Evolutionary conservation across 2,113 vertebrate species (phyloP), one percentile per base, ranked within the genome.

Genomic region (Haemorhous mexicanus): DNA sequence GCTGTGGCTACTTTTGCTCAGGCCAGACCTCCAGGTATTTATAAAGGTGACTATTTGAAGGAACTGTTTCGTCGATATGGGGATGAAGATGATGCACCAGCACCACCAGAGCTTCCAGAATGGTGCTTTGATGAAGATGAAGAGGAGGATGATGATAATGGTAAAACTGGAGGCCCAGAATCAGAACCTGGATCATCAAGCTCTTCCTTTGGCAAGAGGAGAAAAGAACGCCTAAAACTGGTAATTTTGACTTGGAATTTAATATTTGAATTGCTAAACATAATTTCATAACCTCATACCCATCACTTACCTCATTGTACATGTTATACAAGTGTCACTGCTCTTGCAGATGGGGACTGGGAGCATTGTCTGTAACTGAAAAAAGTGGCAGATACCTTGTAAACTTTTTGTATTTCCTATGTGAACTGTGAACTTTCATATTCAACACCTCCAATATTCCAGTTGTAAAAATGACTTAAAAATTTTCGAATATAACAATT

Each of bases 31-130:
- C 99, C 99, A 21, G 99, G 99, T 96, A 99, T 99, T 98, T 99
- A 99, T 96, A 99, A 99, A 98, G 99, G 97, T 80, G 99, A 99
- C 96, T 99, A 99, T 97, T 98, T 99, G 97, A 99, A 99, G 97
- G 99, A 99, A 96, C 98, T 99, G 58, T 99, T 99, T 95, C 98
- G 98, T 93, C 99, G 99, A 80, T 99, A 99, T 13, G 99, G 99
- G 1, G 99, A 99, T 39, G 98, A 98, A 93, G 99, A 99, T 86
- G 99, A 99, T 94, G 91, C 99, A 19, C 99, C 99, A 11, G 58
- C 98, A 3, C 98, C 99, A 69, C 99, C 99, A 4, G 77, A 98
- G 20, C 98, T 99, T 49, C 99, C 99, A 7, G 99, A 99, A 46
- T 99, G 99, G 99, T 99, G 99, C 97, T 99, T 99, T 66, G 99